Conservation (phyloP, 2,113 vertebrate species). For the Fulica atra region DNA sequence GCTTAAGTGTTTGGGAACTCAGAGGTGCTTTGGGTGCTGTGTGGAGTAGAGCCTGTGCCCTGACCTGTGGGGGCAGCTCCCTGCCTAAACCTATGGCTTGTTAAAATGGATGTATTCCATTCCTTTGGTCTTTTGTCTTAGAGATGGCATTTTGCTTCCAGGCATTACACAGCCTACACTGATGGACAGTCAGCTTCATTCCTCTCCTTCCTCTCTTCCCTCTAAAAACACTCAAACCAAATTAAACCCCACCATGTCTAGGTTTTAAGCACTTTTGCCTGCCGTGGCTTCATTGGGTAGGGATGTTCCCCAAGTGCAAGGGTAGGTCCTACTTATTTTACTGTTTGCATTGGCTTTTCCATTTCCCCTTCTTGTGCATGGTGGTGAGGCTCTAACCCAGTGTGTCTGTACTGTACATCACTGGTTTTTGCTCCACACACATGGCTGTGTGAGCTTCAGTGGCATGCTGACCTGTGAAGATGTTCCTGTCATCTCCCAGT, state of each 20-base stretch:
- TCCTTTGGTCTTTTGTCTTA: not conserved
- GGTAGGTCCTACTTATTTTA: no score
- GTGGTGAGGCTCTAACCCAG: not conserved
- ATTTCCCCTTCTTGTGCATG: fast-evolving
- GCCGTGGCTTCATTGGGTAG: not conserved
- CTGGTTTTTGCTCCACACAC: no score
- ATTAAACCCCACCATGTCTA: not conserved
- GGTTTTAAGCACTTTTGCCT: not conserved
- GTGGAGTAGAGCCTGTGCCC: not conserved
- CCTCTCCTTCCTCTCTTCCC: not conserved
- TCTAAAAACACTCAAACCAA: not conserved
- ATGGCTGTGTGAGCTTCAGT: not conserved
- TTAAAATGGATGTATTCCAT: not conserved
- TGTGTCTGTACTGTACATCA: not conserved
- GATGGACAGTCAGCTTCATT: not conserved
- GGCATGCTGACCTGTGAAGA: fast-evolving
- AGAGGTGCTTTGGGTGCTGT: not conserved
- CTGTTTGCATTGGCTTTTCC: not conserved
- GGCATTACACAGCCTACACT: not conserved
- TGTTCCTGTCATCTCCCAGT: not conserved
- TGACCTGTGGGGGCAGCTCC: not conserved
- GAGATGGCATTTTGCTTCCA: not conserved
- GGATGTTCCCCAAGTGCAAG: fast-evolving
- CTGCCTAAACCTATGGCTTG: not conserved
- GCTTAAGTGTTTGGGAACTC: not conserved